phyloP scores from a whole-genome alignment of 2,888 invertebrate species.

The Trissolcus brochymenae region DNA sequence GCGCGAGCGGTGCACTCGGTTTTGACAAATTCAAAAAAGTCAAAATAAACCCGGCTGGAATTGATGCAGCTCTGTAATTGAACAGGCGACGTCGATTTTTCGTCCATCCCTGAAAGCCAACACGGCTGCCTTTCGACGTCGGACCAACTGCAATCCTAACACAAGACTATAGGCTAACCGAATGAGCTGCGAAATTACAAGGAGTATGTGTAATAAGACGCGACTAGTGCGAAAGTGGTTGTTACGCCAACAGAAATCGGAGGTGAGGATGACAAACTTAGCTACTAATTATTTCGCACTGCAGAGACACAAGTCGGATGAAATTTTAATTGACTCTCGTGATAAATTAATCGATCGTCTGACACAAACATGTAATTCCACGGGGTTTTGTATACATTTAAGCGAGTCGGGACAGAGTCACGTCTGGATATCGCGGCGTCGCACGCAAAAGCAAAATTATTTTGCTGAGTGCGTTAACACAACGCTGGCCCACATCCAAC shows the following conservation, averaged over 20 bases:
- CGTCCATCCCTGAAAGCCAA: conserved; percentile 22
- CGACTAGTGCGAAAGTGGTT: conserved; percentile 65
- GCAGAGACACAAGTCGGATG: conserved; percentile 10
- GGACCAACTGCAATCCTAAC: background rate
- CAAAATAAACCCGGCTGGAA: conserved; percentile 22
- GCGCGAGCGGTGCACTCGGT: conserved; percentile 5
- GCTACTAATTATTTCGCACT: conserved; percentile 66
- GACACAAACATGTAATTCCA: conserved; percentile 29
- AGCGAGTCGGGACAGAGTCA: conserved; percentile 4
- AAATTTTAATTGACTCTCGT: conserved; percentile 52
- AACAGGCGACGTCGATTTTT: conserved; percentile 22
- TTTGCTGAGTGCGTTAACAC: conserved; percentile 44
- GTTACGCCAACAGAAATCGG: conserved; percentile 67
- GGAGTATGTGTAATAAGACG: conserved; percentile 50
- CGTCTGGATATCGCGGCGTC: conserved; percentile 36
- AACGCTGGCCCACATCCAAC: conserved; percentile 49
- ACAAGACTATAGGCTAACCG: background rate
- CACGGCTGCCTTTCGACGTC: conserved; percentile 3
- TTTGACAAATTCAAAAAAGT: conserved; percentile 46
- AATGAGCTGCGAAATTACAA: conserved; percentile 46
- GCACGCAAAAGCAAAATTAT: conserved; percentile 47
- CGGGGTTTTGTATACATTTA: conserved; percentile 28
- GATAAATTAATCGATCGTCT: conserved; percentile 38
- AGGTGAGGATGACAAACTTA: conserved; percentile 63
- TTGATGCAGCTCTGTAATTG: conserved; percentile 30